A percentile compares a stretch with the other conserved stretches of the same genome.
Conservation (phyloP, 2,113 vertebrate species). For the Triplophysa rosa region DNA sequence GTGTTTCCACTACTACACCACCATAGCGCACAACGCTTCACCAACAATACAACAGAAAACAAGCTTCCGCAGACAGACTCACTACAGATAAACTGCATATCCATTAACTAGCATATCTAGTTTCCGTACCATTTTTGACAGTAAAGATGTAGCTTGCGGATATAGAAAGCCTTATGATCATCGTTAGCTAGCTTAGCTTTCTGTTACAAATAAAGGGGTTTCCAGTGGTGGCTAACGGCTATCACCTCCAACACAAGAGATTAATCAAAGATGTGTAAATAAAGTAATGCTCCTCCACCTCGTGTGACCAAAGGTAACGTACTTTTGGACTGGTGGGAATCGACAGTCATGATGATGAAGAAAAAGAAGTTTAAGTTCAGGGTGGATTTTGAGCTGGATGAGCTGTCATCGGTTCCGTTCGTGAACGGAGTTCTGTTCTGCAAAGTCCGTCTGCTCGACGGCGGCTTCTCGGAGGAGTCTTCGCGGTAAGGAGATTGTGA, state of each 20-base stretch:
- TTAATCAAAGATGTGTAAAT: background rate
- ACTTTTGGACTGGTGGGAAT: background rate
- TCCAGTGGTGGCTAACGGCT: slow-evolving; percentile 38
- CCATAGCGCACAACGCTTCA: background rate
- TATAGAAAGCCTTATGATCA: background rate
- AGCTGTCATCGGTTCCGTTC: slow-evolving; percentile 95
- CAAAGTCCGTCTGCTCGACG: slow-evolving; percentile 93
- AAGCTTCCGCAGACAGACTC: background rate
- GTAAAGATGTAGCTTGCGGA: background rate
- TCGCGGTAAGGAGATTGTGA: slow-evolving; percentile 77
- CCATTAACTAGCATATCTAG: background rate
- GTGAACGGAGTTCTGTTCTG: slow-evolving; percentile 96
- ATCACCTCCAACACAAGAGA: slow-evolving; percentile 10
- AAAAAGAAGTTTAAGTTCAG: slow-evolving; percentile 98
- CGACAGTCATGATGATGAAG: slow-evolving; percentile 81
- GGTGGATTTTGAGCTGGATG: slow-evolving; percentile 93
- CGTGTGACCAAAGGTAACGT: background rate
- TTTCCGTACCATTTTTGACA: background rate
- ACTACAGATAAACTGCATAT: background rate
- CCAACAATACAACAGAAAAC: background rate
- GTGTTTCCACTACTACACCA: slow-evolving; percentile 14
- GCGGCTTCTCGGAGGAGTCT: slow-evolving; percentile 91
- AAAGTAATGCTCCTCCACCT: slow-evolving; percentile 2
- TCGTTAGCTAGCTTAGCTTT: slow-evolving; percentile 11
- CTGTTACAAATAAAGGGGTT: background rate